Percentiles rank a stretch among this genome's conserved stretches.
phyloP scores from a whole-genome alignment of 2,888 invertebrate genomes.

The Helleia helle region DNA sequence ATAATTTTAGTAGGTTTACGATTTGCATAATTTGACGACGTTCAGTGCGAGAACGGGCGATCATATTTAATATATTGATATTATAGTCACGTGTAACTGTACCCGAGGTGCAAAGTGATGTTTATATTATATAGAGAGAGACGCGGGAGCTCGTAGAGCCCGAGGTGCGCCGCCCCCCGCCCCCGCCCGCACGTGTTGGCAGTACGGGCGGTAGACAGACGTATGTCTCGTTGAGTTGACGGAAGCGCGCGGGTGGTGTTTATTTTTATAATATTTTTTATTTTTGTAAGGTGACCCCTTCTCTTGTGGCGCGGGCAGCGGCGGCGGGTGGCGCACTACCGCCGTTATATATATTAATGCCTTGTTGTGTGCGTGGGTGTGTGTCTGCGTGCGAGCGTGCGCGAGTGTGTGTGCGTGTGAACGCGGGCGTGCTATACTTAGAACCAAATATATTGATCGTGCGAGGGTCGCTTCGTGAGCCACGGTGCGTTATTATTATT shows the following conservation, averaged over 20 bases:
- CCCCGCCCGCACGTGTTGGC: constrained; percentile 7
- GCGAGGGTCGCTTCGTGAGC: background rate
- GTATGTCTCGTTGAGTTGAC: too few relatives aligned
- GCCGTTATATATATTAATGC: constrained; percentile 16
- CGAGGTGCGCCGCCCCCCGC: background rate
- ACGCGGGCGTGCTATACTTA: constrained; percentile 40
- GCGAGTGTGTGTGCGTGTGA: constrained; percentile 25
- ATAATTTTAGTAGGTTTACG: background rate
- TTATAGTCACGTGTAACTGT: constrained; percentile 31
- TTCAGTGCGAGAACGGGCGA: constrained; percentile 9
- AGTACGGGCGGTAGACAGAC: too few relatives aligned
- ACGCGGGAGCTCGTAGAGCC: constrained; percentile 22
- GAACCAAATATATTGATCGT: constrained; percentile 54
- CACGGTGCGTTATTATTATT: too few relatives aligned
- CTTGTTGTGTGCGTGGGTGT: constrained; percentile 21
- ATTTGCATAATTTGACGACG: constrained; percentile 1
- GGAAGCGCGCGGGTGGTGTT: background rate
- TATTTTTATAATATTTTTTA: constrained; percentile 1
- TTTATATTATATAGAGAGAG: constrained; percentile 16
- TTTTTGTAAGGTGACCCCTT: background rate
- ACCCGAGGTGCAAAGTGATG: constrained; percentile 21
- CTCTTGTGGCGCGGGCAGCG: background rate
- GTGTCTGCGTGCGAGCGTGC: constrained; percentile 25
- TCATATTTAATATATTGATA: constrained; percentile 30
- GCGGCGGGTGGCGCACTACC: background rate